Percentiles rank a stretch among this genome's conserved stretches.
phyloP scores from a whole-genome alignment of 2,888 invertebrate genomes.

The Argyresthia goedartella region DNA sequence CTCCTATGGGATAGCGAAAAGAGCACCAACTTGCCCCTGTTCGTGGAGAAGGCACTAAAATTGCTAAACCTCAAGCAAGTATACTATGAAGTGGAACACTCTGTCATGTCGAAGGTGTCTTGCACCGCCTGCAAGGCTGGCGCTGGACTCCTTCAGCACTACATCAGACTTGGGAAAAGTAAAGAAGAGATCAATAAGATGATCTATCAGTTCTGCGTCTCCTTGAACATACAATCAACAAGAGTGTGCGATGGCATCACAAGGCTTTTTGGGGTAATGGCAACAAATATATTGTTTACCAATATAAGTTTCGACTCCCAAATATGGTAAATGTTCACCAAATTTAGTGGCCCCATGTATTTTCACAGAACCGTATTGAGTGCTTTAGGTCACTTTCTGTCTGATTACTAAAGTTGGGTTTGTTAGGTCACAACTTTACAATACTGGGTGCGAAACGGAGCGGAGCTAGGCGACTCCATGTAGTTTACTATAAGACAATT shows the following conservation, averaged over 20 bases:
- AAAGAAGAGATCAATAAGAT: slow-evolving; percentile 88
- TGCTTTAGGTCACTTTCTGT: too few species aligned
- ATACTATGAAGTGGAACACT: slow-evolving; percentile 86
- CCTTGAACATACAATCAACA: slow-evolving; percentile 87
- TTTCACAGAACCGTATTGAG: too few species aligned
- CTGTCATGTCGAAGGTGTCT: slow-evolving; percentile 91
- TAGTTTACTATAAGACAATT: too few species aligned
- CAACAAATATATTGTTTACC: neutral
- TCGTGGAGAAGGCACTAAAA: slow-evolving; percentile 86
- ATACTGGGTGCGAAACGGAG: too few species aligned
- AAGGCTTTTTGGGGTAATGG: slow-evolving; percentile 81
- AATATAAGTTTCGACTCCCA: too few species aligned
- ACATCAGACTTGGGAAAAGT: slow-evolving; percentile 86
- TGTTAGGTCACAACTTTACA: too few species aligned
- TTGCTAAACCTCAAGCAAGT: slow-evolving; percentile 89
- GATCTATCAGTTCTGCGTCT: slow-evolving; percentile 89
- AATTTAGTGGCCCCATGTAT: too few species aligned
- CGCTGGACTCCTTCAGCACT: slow-evolving; percentile 87
- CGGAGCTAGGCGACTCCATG: too few species aligned
- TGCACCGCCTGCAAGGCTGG: slow-evolving; percentile 93
- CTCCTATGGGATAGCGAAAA: slow-evolving; percentile 82
- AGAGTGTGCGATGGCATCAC: slow-evolving; percentile 93
- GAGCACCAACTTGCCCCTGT: slow-evolving; percentile 79
- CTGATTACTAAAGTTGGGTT: too few species aligned
- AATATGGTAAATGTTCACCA: too few species aligned